Percentiles rank a stretch among this genome's conserved stretches.
phyloP scores from a whole-genome alignment of 2,888 invertebrate genomes.

The Plutella xylostella region DNA sequence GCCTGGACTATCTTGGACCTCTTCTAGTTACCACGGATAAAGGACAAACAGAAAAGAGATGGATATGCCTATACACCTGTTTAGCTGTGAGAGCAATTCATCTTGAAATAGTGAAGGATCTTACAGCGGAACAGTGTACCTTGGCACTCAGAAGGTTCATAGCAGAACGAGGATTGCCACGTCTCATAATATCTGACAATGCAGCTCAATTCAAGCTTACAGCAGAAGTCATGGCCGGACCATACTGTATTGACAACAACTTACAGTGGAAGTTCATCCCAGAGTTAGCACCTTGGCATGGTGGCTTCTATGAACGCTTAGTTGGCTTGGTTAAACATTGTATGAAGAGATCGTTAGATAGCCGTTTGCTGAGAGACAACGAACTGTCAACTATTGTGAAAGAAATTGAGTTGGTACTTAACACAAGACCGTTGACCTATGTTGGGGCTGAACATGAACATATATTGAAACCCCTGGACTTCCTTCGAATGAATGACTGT shows the following conservation, averaged over 20 bases:
- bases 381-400: conserved; percentile 4
- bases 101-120: conserved; percentile 20
- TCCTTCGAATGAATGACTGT: background rate
- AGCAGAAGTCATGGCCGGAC: conserved; percentile 10
- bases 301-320: conserved; percentile 19
- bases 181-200: conserved; percentile 17
- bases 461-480: conserved; percentile 9
- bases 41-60: conserved; percentile 13
- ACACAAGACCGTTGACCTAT: conserved; percentile 7
- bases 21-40: conserved; percentile 6
- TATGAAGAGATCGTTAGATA: conserved; percentile 5
- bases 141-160: conserved; percentile 16
- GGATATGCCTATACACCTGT: conserved; percentile 18
- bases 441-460: conserved; percentile 7
- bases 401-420: conserved; percentile 5
- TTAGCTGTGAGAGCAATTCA: conserved; percentile 21
- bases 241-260: conserved; percentile 7
- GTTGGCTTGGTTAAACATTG: conserved; percentile 8
- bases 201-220: conserved; percentile 18
- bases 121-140: conserved; percentile 19
- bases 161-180: conserved; percentile 11
- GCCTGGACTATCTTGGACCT: conserved; percentile 18
- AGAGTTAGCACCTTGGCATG: conserved; percentile 18
- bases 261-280: conserved; percentile 18
- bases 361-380: background rate